Percentiles rank a stretch among this genome's conserved stretches.
Evolutionary conservation across 2,888 invertebrate genomes (phyloP).

Genomic region (Caenorhabditis wallacei): DNA sequence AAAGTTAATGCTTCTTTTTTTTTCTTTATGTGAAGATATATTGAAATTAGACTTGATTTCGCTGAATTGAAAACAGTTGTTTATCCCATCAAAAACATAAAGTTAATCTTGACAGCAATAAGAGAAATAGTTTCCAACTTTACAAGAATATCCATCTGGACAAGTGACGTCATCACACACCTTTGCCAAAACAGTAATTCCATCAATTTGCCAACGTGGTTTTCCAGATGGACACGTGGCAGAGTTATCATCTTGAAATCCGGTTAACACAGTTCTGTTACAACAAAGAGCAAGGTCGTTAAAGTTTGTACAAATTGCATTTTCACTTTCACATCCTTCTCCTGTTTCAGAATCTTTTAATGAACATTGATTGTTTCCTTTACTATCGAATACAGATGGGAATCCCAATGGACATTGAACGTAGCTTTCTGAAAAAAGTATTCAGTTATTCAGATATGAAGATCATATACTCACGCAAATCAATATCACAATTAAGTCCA

Average conservation of each 20-base stretch:
- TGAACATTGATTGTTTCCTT: slow-evolving; percentile 10
- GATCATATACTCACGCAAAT: slow-evolving; percentile 13
- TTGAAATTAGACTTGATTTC: too few relatives aligned
- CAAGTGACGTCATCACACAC: slow-evolving; percentile 23
- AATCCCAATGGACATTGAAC: slow-evolving; percentile 35
- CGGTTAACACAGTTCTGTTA: slow-evolving; percentile 28
- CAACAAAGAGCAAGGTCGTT: slow-evolving; percentile 34
- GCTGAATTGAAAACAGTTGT: too few relatives aligned
- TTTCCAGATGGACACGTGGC: slow-evolving; percentile 39
- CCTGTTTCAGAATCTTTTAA: slow-evolving; percentile 1
- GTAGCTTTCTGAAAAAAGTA: slow-evolving; percentile 27
- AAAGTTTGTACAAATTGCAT: slow-evolving; percentile 29
- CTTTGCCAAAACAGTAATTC: slow-evolving; percentile 16
- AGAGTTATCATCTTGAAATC: slow-evolving; percentile 15
- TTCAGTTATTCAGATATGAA: not conserved
- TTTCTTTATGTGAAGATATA: not conserved
- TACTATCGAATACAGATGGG: slow-evolving; percentile 17
- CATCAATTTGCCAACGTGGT: slow-evolving; percentile 30
- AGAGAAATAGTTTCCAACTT: slow-evolving; percentile 35
- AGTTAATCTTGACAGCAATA: slow-evolving; percentile 31
- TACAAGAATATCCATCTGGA: slow-evolving; percentile 28
- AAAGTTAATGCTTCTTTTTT: not conserved
- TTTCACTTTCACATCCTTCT: slow-evolving; percentile 32
- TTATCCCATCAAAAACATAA: not conserved
- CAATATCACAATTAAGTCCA: slow-evolving; percentile 12